A percentile compares a stretch with the other conserved stretches of the same genome.
phyloP scores from a whole-genome alignment of 2,113 vertebrate genomes.

The Chaenogobius annularis region DNA sequence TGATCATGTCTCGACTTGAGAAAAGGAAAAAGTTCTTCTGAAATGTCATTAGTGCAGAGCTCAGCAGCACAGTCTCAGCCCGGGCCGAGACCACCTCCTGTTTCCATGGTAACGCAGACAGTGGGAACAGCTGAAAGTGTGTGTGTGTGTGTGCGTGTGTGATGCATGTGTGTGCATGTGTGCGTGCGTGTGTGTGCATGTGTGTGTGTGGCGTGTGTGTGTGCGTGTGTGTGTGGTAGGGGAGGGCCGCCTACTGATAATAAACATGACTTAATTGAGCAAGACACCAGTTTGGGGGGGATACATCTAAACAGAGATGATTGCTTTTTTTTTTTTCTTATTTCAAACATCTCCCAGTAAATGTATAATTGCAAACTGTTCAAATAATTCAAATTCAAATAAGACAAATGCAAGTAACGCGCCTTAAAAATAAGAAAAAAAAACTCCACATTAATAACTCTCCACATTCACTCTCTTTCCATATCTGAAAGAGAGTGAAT shows the following conservation, averaged over 20 bases:
- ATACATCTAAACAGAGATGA: conserved; percentile 29
- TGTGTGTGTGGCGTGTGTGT: conserved; percentile 34
- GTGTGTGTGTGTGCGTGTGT: conserved; percentile 21
- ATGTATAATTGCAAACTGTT: not conserved
- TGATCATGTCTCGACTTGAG: conserved; percentile 45
- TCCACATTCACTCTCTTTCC: no score
- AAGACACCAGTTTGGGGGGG: conserved; percentile 26
- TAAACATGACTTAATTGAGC: conserved; percentile 53
- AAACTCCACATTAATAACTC: no score
- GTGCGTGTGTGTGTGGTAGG: conserved; percentile 1
- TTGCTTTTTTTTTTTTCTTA: no score
- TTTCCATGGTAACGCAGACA: conserved; percentile 78
- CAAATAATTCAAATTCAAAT: not conserved
- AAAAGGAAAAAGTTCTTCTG: conserved; percentile 59
- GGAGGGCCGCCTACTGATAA: conserved; percentile 36
- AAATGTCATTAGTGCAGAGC: conserved; percentile 72
- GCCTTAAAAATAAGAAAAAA: not conserved
- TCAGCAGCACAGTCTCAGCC: conserved; percentile 68
- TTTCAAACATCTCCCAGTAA: not conserved
- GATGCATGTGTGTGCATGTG: no score
- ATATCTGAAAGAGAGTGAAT: no score
- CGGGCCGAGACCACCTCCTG: conserved; percentile 71
- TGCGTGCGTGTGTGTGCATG: conserved; percentile 11
- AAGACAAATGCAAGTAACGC: not conserved
- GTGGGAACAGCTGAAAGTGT: conserved; percentile 54